Conservation (phyloP, 2,797 vertebrate species). For the Varecia variegata region DNA sequence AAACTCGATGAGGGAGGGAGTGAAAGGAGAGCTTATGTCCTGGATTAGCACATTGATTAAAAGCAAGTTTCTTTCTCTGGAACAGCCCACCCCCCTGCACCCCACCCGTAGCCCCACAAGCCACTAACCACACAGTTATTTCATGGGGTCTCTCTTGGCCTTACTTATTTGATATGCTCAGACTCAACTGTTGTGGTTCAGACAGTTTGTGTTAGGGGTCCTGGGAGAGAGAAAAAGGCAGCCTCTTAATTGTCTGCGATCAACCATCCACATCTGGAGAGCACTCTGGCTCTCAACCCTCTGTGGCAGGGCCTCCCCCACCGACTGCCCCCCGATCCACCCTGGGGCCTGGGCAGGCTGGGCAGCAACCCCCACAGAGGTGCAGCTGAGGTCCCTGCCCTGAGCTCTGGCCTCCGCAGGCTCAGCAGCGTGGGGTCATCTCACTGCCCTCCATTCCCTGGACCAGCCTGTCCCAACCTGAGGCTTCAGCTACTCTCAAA, state of each 20-base stretch:
- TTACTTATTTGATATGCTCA: conserved; percentile 83
- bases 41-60: conserved; percentile 91
- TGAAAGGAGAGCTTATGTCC: conserved; percentile 84
- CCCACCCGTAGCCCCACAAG: conserved; percentile 71
- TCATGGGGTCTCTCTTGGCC: conserved; percentile 83
- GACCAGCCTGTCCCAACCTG: background rate
- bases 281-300: conserved; percentile 56
- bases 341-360: background rate
- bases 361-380: too few relatives aligned
- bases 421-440: fast-evolving
- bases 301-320: too few relatives aligned
- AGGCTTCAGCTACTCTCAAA: background rate
- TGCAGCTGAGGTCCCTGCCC: background rate
- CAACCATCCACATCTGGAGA: conserved; percentile 54
- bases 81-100: background rate
- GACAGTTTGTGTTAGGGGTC: conserved; percentile 84
- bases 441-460: background rate
- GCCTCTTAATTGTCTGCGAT: conserved; percentile 63
- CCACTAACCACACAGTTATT: conserved; percentile 91
- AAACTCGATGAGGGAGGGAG: conserved; percentile 82
- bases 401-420: background rate
- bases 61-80: conserved; percentile 84
- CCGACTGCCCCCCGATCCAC: fast-evolving
- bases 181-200: conserved; percentile 87
- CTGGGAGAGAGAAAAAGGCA: conserved; percentile 77